Evolutionary conservation across 2,113 vertebrate species (phyloP).

Genomic region (Scytalopus superciliaris): DNA sequence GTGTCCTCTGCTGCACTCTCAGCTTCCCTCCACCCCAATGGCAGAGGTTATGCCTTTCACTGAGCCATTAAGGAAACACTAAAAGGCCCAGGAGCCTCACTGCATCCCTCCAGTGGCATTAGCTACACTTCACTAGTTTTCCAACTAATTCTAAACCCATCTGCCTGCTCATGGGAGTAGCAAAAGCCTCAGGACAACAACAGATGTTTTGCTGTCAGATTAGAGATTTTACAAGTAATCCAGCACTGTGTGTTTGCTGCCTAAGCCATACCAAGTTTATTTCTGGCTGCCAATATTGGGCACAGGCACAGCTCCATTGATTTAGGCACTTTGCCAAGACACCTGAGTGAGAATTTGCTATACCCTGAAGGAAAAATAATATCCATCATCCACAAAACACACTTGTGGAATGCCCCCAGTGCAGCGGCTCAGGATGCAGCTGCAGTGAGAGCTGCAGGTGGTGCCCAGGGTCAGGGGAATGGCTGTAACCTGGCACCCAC

Average conservation of each 20-base stretch:
- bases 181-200: background rate
- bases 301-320: background rate
- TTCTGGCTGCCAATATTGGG: background rate
- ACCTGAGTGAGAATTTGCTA: accelerated
- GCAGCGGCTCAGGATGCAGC: background rate
- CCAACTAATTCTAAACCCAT: background rate
- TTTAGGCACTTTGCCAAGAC: background rate
- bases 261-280: background rate
- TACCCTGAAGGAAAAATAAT: background rate
- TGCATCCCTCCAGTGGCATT: background rate
- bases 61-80: background rate
- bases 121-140: background rate
- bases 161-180: background rate
- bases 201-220: background rate
- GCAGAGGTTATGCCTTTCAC: background rate
- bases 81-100: background rate
- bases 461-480: background rate
- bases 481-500: background rate
- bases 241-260: background rate
- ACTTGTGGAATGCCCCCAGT: background rate
- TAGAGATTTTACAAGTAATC: background rate
- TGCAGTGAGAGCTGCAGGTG: background rate
- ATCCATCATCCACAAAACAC: background rate
- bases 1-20: background rate
- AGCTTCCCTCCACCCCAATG: background rate